Evolutionary conservation across 2,888 invertebrate genomes (phyloP).

Genomic region (Brachypalpus laphriformis): DNA sequence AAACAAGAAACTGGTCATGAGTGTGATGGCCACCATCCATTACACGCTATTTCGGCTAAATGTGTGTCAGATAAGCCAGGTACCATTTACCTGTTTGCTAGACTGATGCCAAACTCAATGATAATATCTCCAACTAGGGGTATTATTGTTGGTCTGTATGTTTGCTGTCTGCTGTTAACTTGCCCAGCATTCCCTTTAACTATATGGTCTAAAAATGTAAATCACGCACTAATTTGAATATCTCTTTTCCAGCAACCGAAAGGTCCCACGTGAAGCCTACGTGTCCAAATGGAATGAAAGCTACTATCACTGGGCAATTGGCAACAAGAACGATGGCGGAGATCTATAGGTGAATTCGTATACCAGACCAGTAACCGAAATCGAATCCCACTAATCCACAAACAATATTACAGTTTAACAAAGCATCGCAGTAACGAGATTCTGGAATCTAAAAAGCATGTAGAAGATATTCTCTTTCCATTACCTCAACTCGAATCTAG

Average conservation of each 20-base stretch:
- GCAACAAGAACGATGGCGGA: slow-evolving; percentile 81
- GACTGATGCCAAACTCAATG: too few species aligned
- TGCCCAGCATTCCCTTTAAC: too few species aligned
- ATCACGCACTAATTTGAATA: too few species aligned
- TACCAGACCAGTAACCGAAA: neutral
- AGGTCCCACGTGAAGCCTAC: slow-evolving; percentile 83
- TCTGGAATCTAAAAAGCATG: neutral
- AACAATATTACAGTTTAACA: slow-evolving; percentile 69
- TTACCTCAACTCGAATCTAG: slow-evolving; percentile 77
- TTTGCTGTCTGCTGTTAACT: too few species aligned
- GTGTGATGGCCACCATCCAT: too few species aligned
- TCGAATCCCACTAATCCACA: neutral
- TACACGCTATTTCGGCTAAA: too few species aligned
- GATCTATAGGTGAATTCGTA: slow-evolving; percentile 80
- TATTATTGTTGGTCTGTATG: too few species aligned
- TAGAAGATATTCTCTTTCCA: slow-evolving; percentile 63
- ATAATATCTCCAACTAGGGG: too few species aligned
- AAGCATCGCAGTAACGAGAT: slow-evolving; percentile 62
- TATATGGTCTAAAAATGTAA: too few species aligned
- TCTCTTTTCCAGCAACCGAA: slow-evolving; percentile 70
- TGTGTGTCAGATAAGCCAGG: too few species aligned
- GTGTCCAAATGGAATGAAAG: slow-evolving; percentile 84
- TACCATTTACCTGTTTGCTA: too few species aligned
- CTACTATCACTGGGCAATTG: slow-evolving; percentile 81
- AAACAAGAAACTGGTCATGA: too few species aligned